These are phyloP conservation scores for Atherinomorus stipes DNA, from an alignment of 2,113 vertebrate genomes.

Conservation along the genomic window DNA sequence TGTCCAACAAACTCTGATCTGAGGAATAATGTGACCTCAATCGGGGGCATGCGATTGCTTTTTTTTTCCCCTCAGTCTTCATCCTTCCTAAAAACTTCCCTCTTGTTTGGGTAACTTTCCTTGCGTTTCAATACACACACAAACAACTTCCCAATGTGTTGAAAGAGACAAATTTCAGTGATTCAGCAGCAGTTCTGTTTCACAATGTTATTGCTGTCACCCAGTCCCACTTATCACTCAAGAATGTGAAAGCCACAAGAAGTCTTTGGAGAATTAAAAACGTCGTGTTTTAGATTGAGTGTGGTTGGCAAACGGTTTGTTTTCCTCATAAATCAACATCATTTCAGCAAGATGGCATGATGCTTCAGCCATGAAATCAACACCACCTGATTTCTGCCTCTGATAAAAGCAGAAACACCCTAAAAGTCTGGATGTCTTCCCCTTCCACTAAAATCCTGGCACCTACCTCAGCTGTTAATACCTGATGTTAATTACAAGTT, in stretches of 20 bases:
- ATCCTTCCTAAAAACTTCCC: constrained; percentile 12
- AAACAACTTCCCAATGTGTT: constrained; percentile 1
- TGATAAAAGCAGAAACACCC: neutral
- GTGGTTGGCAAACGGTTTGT: constrained; percentile 12
- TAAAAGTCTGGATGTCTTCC: neutral
- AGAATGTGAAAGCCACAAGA: constrained; percentile 35
- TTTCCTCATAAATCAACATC: constrained; percentile 42
- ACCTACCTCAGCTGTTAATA: neutral
- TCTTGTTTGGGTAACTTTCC: constrained; percentile 12
- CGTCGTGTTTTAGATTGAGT: constrained; percentile 20
- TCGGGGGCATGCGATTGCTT: constrained; percentile 3
- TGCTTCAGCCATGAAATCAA: constrained; percentile 11
- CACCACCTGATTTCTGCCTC: constrained; percentile 11
- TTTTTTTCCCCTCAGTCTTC: neutral
- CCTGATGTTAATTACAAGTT: neutral
- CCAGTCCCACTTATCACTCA: constrained; percentile 37
- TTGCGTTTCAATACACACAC: neutral
- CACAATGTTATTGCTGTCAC: constrained; percentile 47
- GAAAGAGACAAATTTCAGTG: constrained; percentile 31
- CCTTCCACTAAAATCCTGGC: neutral
- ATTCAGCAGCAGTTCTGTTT: constrained; percentile 28
- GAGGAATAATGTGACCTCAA: constrained; percentile 62
- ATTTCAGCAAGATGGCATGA: constrained; percentile 13
- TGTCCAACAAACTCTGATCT: constrained; percentile 55
- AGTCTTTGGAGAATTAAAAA: constrained; percentile 25